These are phyloP conservation scores for Plebejus anna DNA, from an alignment of 2,888 invertebrate genomes.

Conservation along the genomic window DNA sequence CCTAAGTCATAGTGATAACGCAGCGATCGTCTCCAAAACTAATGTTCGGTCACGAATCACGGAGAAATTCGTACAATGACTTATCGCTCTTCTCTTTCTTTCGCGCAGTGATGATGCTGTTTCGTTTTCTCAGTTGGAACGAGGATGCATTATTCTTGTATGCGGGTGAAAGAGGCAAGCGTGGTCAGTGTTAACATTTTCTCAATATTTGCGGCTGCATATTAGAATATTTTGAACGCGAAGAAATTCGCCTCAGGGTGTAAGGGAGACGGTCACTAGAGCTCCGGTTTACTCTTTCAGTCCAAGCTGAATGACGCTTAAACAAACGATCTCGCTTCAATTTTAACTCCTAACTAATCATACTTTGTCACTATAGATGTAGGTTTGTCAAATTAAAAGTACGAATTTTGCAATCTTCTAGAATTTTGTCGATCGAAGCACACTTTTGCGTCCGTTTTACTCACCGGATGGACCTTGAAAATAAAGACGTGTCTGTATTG, in stretches of 20 bases:
- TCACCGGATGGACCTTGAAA: conserved; percentile 13
- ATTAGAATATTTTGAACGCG: background rate
- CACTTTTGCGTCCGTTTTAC: conserved; percentile 55
- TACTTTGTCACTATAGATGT: conserved; percentile 51
- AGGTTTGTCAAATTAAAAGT: conserved; percentile 43
- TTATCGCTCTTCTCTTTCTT: background rate
- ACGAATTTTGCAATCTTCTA: conserved; percentile 38
- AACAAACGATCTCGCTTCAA: conserved; percentile 65
- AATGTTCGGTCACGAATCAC: background rate
- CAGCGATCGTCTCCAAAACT: conserved; percentile 40
- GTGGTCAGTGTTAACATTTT: background rate
- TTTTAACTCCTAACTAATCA: conserved; percentile 52
- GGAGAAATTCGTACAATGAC: background rate
- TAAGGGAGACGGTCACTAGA: conserved; percentile 45
- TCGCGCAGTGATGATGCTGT: background rate
- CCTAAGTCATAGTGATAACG: conserved; percentile 71
- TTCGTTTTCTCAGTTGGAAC: background rate
- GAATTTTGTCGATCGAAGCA: conserved; percentile 44
- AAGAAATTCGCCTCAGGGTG: background rate
- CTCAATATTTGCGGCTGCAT: no score
- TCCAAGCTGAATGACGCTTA: conserved; percentile 65
- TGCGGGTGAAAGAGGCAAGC: background rate
- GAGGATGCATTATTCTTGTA: background rate
- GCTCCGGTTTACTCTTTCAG: conserved; percentile 51
- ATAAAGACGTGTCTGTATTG: background rate